Percentiles rank a stretch among this genome's conserved stretches.
Evolutionary conservation across 2,888 invertebrate species (phyloP).

Genomic region (Acrobasis repandana): DNA sequence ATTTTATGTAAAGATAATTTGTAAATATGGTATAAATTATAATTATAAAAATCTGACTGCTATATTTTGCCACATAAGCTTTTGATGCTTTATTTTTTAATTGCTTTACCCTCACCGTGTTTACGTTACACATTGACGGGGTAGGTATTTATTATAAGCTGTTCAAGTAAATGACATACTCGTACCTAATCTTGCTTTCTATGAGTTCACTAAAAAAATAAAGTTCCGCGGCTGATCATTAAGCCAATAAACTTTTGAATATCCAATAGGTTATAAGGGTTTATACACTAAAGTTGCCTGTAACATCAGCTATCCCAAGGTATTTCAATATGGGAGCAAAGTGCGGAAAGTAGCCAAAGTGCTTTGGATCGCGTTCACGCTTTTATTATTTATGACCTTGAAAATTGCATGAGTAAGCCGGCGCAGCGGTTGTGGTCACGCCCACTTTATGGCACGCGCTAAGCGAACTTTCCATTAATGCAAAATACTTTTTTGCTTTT

Average conservation of each 20-base stretch:
- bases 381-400: constrained; percentile 82
- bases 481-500: constrained; percentile 60
- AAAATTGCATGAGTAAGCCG: constrained; percentile 79
- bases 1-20: too few species aligned
- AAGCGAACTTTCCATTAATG: constrained; percentile 69
- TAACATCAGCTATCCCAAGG: constrained; percentile 49
- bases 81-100: too few species aligned
- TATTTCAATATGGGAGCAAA: constrained; percentile 66
- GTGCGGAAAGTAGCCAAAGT: constrained; percentile 73
- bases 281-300: constrained; percentile 27
- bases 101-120: too few species aligned
- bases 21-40: too few species aligned
- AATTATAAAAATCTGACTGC: too few species aligned
- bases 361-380: constrained; percentile 76
- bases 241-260: constrained; percentile 24
- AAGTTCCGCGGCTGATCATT: neutral
- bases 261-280: constrained; percentile 25
- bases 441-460: constrained; percentile 76
- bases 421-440: constrained; percentile 76
- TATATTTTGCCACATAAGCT: too few species aligned
- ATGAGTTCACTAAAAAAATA: too few species aligned
- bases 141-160: too few species aligned
- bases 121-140: too few species aligned
- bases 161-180: too few species aligned
- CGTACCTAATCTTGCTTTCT: too few species aligned